These are phyloP conservation scores for Hirudo medicinalis DNA, from an alignment of 1,140 invertebrate species.

Conservation along the genomic window DNA sequence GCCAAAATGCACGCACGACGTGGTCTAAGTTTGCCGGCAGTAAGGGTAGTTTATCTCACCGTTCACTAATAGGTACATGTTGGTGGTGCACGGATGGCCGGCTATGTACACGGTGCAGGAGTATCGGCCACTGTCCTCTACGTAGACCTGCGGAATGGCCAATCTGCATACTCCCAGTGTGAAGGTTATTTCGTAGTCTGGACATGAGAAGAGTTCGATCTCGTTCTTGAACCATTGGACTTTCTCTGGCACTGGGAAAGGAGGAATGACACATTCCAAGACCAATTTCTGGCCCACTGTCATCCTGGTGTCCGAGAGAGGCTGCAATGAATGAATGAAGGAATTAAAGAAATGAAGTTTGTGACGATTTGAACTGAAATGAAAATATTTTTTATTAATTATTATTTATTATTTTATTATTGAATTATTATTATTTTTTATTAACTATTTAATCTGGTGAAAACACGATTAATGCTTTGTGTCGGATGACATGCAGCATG, in stretches of 20 bases:
- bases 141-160: conserved; percentile 85
- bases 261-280: conserved; percentile 22
- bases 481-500: no score
- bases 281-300: conserved; percentile 23
- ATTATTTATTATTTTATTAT: no score
- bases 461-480: no score
- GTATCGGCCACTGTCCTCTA: conserved; percentile 81
- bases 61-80: conserved; percentile 32
- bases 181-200: conserved; percentile 35
- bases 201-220: conserved; percentile 31
- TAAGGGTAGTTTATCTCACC: conserved; percentile 25
- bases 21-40: background rate
- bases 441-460: no score
- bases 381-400: background rate
- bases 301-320: conserved; percentile 16
- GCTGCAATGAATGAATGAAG: conserved; percentile 12
- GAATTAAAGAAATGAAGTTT: no score
- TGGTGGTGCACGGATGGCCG: conserved; percentile 57
- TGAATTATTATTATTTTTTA: no score
- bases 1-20: no score
- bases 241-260: conserved; percentile 21
- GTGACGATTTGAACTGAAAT: background rate
- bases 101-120: conserved; percentile 76
- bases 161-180: conserved; percentile 48
- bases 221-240: conserved; percentile 26